These are phyloP conservation scores for Aspidoscelis tigris DNA, from an alignment of 2,113 vertebrate genomes.

Conservation along the genomic window DNA sequence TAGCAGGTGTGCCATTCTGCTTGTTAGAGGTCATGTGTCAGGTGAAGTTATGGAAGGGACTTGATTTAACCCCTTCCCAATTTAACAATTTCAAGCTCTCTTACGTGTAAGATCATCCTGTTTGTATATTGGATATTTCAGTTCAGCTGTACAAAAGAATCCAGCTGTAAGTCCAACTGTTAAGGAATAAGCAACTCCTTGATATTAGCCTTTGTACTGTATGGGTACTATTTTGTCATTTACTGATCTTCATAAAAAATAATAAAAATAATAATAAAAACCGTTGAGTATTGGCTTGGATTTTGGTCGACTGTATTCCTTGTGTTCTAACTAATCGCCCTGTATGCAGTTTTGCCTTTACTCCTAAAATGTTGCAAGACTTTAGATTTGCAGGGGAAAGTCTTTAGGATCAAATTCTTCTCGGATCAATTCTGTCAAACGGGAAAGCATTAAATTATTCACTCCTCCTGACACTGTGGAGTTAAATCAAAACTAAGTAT, in stretches of 20 bases:
- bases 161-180: constrained; percentile 41
- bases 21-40: constrained; percentile 47
- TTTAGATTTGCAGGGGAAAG: neutral
- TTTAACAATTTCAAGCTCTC: constrained; percentile 49
- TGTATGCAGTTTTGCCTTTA: too few relatives aligned
- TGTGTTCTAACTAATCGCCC: neutral
- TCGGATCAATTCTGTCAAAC: too few relatives aligned
- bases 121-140: constrained; percentile 55
- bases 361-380: too few relatives aligned
- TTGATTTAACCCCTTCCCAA: constrained; percentile 30
- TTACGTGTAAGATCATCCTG: constrained; percentile 42
- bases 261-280: constrained; percentile 63
- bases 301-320: constrained; percentile 11
- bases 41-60: constrained; percentile 40
- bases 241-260: constrained; percentile 38
- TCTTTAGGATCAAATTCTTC: too few relatives aligned
- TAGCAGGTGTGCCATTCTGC: constrained; percentile 33
- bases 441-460: too few relatives aligned
- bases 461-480: too few relatives aligned
- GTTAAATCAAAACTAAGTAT: too few relatives aligned
- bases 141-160: too few relatives aligned
- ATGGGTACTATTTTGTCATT: constrained; percentile 60
- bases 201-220: constrained; percentile 64
- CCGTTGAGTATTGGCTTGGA: constrained; percentile 19
- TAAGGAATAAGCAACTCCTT: constrained; percentile 52